Percentiles rank a stretch among this genome's conserved stretches.
Conservation (phyloP, 1,140 invertebrate genomes). For the Drosophila dunni region DNA sequence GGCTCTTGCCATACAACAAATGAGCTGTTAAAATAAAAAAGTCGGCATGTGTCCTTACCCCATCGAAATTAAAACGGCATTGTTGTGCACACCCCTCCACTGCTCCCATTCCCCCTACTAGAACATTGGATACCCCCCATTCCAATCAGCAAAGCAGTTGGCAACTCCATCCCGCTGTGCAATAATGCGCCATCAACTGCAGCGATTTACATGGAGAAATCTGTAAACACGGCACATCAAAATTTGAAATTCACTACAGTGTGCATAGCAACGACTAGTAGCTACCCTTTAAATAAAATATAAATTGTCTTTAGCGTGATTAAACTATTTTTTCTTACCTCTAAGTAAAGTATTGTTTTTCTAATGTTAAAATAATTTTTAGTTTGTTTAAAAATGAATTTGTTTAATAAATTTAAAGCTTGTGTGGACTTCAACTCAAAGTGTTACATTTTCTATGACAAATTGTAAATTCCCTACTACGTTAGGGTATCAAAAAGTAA, state of each 20-base stretch:
- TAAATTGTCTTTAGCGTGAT: background rate
- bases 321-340: background rate
- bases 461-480: background rate
- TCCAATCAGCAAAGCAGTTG: background rate
- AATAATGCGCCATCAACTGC: conserved; percentile 23
- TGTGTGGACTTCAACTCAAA: background rate
- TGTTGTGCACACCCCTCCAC: conserved; percentile 29
- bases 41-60: conserved; percentile 68
- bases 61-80: conserved; percentile 58
- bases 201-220: conserved; percentile 12
- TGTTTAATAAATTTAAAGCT: no score
- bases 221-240: conserved; percentile 24
- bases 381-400: no score
- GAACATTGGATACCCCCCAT: conserved; percentile 11
- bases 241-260: background rate
- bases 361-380: no score
- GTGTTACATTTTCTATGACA: background rate
- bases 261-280: background rate
- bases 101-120: background rate
- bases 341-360: no score
- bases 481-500: conserved; percentile 33
- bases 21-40: conserved; percentile 79
- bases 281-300: background rate
- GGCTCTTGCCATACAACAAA: conserved; percentile 48
- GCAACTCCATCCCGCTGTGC: conserved; percentile 24